Evolutionary conservation across 2,888 invertebrate genomes (phyloP).

Genomic region (Cheilosia urbana): DNA sequence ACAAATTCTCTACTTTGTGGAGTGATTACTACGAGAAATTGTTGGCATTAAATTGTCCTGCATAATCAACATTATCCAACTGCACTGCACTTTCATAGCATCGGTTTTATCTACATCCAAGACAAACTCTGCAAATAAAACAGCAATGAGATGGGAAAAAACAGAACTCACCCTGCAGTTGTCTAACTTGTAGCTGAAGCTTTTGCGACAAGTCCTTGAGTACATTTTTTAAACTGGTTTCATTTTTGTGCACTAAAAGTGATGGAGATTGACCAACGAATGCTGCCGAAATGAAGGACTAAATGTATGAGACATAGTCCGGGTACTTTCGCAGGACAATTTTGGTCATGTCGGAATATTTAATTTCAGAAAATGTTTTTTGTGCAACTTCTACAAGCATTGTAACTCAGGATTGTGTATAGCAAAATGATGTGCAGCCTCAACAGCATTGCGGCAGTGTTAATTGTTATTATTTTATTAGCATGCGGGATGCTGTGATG

Average conservation of each 20-base stretch:
- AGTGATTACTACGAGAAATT: conserved; percentile 50
- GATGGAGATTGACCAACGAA: conserved; percentile 38
- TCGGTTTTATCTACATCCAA: conserved; percentile 5
- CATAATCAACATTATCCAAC: conserved; percentile 20
- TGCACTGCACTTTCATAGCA: conserved; percentile 1
- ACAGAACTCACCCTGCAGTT: conserved; percentile 15
- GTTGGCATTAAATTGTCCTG: conserved; percentile 40
- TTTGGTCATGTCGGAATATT: conserved; percentile 43
- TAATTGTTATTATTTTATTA: conserved; percentile 55
- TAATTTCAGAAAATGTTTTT: conserved; percentile 50
- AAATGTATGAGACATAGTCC: conserved; percentile 3
- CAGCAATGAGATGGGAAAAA: not conserved
- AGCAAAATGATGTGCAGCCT: not conserved
- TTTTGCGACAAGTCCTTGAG: conserved; percentile 35
- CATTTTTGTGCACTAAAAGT: conserved; percentile 36
- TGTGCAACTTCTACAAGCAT: conserved; percentile 14
- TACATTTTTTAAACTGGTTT: conserved; percentile 34
- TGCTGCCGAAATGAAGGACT: conserved; percentile 6
- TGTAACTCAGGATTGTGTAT: not conserved
- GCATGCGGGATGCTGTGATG: conserved; percentile 20
- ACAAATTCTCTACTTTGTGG: conserved; percentile 28
- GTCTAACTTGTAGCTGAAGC: conserved; percentile 11
- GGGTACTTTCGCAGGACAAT: conserved; percentile 26
- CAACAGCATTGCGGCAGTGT: conserved; percentile 35
- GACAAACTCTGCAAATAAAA: conserved; percentile 23